Evolutionary conservation across 2,797 vertebrate genomes (phyloP).

Genomic region (Pseudochaenichthys georgianus): DNA sequence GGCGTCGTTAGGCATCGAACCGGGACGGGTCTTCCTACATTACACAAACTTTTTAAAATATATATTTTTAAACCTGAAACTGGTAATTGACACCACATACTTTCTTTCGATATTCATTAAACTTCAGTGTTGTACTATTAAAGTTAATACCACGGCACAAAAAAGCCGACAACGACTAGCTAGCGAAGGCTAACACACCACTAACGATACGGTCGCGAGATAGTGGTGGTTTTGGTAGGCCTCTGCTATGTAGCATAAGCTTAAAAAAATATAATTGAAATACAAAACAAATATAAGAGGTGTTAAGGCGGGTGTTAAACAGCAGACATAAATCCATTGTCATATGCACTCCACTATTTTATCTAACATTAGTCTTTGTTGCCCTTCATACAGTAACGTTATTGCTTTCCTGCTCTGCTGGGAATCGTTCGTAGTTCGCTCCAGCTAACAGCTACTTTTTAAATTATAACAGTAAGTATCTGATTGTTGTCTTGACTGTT

Average conservation of each 20-base stretch:
- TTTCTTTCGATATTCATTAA: too few relatives aligned
- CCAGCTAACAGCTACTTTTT: slow-evolving; percentile 39
- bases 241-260: slow-evolving; percentile 22
- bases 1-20: slow-evolving; percentile 13
- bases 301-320: too few relatives aligned
- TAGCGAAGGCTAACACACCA: not conserved
- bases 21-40: slow-evolving; percentile 21
- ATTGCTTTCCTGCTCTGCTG: not conserved
- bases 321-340: too few relatives aligned
- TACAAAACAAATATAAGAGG: too few relatives aligned
- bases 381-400: not conserved
- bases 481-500: slow-evolving; percentile 33
- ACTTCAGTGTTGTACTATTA: not conserved
- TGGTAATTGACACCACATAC: slow-evolving; percentile 65
- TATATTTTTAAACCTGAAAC: slow-evolving; percentile 47
- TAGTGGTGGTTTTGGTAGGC: slow-evolving; percentile 35
- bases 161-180: not conserved
- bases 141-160: not conserved
- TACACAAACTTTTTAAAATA: slow-evolving; percentile 19
- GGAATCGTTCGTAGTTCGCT: slow-evolving; percentile 27
- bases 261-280: not conserved
- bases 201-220: slow-evolving; percentile 23
- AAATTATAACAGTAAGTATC: slow-evolving; percentile 63
- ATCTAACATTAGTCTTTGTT: not conserved
- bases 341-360: too few relatives aligned